Evolutionary conservation across 2,888 invertebrate species (phyloP).

Genomic region (Drosophila dives): DNA sequence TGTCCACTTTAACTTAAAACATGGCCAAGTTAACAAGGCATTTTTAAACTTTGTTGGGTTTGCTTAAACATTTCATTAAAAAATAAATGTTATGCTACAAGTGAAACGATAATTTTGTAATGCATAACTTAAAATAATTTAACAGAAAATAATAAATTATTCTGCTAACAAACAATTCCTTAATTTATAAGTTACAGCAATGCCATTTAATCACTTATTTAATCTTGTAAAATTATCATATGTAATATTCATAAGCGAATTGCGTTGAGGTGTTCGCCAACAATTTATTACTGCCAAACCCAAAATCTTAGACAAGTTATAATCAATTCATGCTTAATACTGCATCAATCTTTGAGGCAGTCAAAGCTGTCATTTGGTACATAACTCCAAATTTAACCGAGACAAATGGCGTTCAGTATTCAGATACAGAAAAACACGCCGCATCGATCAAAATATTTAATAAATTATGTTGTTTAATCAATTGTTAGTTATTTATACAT

Average conservation of each 20-base stretch:
- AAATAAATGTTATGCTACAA: background rate
- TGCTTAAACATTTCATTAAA: background rate
- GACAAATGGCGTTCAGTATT: constrained; percentile 65
- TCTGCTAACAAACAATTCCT: background rate
- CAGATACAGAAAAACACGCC: background rate
- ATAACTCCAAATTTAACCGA: constrained; percentile 66
- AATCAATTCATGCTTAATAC: constrained; percentile 64
- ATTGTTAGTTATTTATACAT: constrained; percentile 48
- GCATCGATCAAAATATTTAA: constrained; percentile 66
- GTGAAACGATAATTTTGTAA: background rate
- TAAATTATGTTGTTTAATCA: constrained; percentile 70
- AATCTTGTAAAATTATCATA: background rate
- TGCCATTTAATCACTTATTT: background rate
- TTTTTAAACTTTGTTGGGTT: background rate
- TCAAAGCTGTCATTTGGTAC: constrained; percentile 32
- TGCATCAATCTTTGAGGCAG: constrained; percentile 57
- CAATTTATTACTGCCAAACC: constrained; percentile 28
- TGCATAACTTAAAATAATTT: background rate
- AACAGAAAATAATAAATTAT: background rate
- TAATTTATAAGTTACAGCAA: background rate
- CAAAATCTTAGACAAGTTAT: constrained; percentile 18
- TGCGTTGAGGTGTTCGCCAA: background rate
- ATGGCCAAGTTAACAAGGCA: background rate
- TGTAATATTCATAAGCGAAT: background rate
- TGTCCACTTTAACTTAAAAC: constrained; percentile 17